Percentiles rank a stretch among this genome's conserved stretches.
These are phyloP conservation scores for Orientallactaga bullata DNA, from an alignment of 2,113 vertebrate species.

Conservation along the genomic window DNA sequence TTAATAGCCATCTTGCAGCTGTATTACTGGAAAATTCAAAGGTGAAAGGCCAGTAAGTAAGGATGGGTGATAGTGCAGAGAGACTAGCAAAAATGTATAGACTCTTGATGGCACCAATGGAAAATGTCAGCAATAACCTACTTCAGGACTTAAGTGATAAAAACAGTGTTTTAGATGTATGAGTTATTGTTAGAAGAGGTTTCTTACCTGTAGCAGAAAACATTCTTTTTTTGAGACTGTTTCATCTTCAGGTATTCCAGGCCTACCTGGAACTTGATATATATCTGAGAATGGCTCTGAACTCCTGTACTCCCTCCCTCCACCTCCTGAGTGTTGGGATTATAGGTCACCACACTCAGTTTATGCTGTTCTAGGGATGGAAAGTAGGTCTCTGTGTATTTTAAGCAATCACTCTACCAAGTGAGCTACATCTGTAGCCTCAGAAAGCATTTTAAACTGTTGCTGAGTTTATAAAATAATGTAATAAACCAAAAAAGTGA, in stretches of 20 bases:
- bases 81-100: slow-evolving; percentile 5
- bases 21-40: slow-evolving; percentile 44
- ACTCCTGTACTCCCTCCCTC: no score
- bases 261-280: no score
- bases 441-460: slow-evolving; percentile 45
- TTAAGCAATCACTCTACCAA: neutral
- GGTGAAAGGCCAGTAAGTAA: slow-evolving; percentile 47
- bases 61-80: slow-evolving; percentile 4
- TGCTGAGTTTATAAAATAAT: slow-evolving; percentile 13
- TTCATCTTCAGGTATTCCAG: no score
- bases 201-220: slow-evolving; percentile 46
- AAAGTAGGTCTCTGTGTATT: no score
- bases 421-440: neutral
- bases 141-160: slow-evolving; percentile 22
- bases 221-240: neutral
- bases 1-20: slow-evolving; percentile 55
- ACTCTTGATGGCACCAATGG: slow-evolving; percentile 32
- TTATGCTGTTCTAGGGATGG: no score
- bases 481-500: slow-evolving; percentile 25
- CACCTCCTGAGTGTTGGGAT: no score
- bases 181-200: neutral
- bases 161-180: slow-evolving; percentile 17
- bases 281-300: no score
- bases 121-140: slow-evolving; percentile 35
- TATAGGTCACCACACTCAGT: no score